These are phyloP conservation scores for Amblyornis subalaris DNA, from an alignment of 2,113 vertebrate genomes.

Conservation along the genomic window DNA sequence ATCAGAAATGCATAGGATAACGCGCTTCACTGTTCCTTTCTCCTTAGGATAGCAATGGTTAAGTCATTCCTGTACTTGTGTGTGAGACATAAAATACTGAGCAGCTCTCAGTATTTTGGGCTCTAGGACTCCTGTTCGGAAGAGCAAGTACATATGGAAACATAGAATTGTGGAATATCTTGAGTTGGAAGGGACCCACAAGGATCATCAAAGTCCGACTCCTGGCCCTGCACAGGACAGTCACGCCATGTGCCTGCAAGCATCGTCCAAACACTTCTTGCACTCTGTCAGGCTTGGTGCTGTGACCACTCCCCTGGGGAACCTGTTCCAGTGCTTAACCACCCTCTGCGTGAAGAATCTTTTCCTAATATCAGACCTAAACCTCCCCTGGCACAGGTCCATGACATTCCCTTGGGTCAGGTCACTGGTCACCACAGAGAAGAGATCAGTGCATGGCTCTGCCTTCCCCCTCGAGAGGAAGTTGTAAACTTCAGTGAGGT, in stretches of 20 bases:
- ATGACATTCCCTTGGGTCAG: background rate
- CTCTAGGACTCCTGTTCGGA: background rate
- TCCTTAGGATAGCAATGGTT: background rate
- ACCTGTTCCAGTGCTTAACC: too few relatives aligned
- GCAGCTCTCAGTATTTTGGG: background rate
- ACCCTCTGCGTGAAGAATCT: background rate
- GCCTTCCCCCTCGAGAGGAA: background rate
- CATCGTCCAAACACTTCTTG: background rate
- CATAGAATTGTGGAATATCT: background rate
- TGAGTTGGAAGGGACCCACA: background rate
- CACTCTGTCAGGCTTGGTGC: background rate
- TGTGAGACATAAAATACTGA: background rate
- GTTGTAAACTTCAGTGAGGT: background rate
- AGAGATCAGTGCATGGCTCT: background rate
- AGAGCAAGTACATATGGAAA: background rate
- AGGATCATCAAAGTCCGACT: background rate
- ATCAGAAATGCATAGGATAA: background rate
- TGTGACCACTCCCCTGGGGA: background rate
- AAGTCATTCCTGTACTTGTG: background rate
- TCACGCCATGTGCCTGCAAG: background rate
- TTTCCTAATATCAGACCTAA: background rate
- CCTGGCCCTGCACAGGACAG: too few relatives aligned
- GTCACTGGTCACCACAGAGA: background rate
- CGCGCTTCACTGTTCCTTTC: background rate
- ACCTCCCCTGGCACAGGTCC: background rate